These are phyloP conservation scores for Acrocera orbiculus DNA, from an alignment of 2,888 invertebrate genomes.

Conservation along the genomic window DNA sequence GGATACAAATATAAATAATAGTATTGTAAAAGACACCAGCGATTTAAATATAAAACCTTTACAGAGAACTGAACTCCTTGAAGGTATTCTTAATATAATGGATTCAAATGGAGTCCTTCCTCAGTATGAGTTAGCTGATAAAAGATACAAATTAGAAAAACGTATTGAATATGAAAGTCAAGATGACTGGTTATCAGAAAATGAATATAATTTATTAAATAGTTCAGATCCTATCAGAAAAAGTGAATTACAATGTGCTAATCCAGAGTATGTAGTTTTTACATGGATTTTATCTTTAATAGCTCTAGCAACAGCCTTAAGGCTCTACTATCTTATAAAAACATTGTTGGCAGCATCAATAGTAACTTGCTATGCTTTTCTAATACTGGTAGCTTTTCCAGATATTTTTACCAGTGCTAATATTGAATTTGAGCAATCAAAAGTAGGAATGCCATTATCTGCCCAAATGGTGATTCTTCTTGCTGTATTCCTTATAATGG, in stretches of 20 bases:
- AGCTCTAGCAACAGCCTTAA: constrained; percentile 78
- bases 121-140: too few species aligned
- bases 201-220: background rate
- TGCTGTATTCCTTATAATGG: constrained; percentile 66
- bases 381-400: constrained; percentile 46
- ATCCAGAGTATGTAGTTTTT: constrained; percentile 79
- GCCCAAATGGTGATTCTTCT: constrained; percentile 68
- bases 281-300: constrained; percentile 87
- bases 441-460: constrained; percentile 46
- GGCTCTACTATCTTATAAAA: constrained; percentile 74
- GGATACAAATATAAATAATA: constrained; percentile 19
- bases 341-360: constrained; percentile 58
- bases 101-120: too few species aligned
- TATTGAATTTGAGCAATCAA: constrained; percentile 20
- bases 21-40: too few species aligned
- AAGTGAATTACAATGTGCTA: too few species aligned
- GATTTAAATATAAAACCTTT: too few species aligned
- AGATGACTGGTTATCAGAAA: constrained; percentile 12
- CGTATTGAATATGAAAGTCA: too few species aligned
- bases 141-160: too few species aligned
- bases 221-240: too few species aligned
- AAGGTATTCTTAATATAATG: too few species aligned
- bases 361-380: constrained; percentile 51
- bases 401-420: constrained; percentile 31
- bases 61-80: too few species aligned